Evolutionary conservation across 2,797 vertebrate genomes (phyloP), one percentile per base, ranked within the genome.

Genomic region (Florisuga fusca): DNA sequence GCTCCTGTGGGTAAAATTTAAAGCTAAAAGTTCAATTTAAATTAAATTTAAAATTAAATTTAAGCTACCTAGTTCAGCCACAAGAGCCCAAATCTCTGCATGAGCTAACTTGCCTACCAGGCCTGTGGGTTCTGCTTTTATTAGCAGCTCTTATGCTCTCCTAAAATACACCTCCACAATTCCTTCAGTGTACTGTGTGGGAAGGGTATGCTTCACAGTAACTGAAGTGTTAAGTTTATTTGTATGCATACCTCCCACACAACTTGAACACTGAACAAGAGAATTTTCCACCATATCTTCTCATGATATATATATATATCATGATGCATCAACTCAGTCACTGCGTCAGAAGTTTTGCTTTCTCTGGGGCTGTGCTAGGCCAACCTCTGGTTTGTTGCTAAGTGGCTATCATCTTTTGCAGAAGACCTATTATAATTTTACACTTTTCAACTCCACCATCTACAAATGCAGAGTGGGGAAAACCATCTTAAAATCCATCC

Each of bases 221-320:
- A 91, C 80, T 92, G 62, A 38, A 6, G 54, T 41, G 41, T 57
- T 83, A 33, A 87, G 55, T n/a, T 76, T 55, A 91, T 95, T 88
- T 95, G 72, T 73, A 53, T 69, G 81, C 64, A 75, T 58, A 73
- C 79, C 88, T 88, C 92, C 94, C 84, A 81, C 82, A 64, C 21
- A 58, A 10, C 20, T 73, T 15, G 55, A 89, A 81, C 79, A 63
- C 46, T 46, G 4, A 13, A 41, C 13, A 41, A 46, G 25, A 86
- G 45, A 73, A 63, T 69, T 85, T 91, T 72, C 88, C 46, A 83
- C 77, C 82, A 63, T 66, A 29, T 22, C 45, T 59, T 72, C 21
- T 14, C 59, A 22, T 25, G 23, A 9, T 53, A 54, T 17, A 4
- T 45, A 18, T 25, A 20, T 15, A 18, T 29, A 16, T 18, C 19